Percentiles rank a stretch among this genome's conserved stretches.
phyloP scores from a whole-genome alignment of 2,797 vertebrate genomes.

The Harpagifer antarcticus region DNA sequence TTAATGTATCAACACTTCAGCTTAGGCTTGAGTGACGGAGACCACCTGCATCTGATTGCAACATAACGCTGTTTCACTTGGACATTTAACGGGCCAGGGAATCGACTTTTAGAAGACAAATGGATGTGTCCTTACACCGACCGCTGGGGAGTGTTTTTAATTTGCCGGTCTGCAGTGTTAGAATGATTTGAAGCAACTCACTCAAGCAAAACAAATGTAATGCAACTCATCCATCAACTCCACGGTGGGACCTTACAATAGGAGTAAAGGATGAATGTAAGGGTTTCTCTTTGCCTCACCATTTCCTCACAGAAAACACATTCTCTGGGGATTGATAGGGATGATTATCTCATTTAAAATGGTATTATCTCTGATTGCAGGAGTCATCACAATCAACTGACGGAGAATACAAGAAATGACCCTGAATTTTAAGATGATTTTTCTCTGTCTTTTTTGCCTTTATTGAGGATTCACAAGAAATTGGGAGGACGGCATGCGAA shows the following conservation, averaged over 20 bases:
- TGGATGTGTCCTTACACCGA: neutral
- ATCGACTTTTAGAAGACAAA: constrained; percentile 21
- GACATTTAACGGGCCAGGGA: constrained; percentile 25
- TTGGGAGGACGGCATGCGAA: too few relatives aligned
- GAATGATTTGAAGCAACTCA: constrained; percentile 26
- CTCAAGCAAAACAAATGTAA: constrained; percentile 23
- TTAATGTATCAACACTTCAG: constrained; percentile 44
- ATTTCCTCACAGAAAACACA: neutral
- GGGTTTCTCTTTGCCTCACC: constrained; percentile 7
- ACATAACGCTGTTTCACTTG: neutral
- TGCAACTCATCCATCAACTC: constrained; percentile 12
- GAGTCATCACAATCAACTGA: neutral
- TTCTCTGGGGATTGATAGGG: neutral
- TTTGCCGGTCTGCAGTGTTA: constrained; percentile 4
- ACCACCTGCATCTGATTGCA: constrained; percentile 44
- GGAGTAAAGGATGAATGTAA: constrained; percentile 8
- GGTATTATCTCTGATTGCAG: neutral
- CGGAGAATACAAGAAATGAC: constrained; percentile 2
- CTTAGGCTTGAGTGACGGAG: constrained; percentile 14
- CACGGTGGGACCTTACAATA: constrained; percentile 3
- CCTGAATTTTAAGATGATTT: neutral
- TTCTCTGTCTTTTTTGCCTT: neutral
- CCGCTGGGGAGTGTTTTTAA: constrained; percentile 27
- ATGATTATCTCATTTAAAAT: neutral
- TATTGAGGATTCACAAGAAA: too few relatives aligned